phyloP scores from a whole-genome alignment of 2,113 vertebrate species.

The Halichoerus grypus region DNA sequence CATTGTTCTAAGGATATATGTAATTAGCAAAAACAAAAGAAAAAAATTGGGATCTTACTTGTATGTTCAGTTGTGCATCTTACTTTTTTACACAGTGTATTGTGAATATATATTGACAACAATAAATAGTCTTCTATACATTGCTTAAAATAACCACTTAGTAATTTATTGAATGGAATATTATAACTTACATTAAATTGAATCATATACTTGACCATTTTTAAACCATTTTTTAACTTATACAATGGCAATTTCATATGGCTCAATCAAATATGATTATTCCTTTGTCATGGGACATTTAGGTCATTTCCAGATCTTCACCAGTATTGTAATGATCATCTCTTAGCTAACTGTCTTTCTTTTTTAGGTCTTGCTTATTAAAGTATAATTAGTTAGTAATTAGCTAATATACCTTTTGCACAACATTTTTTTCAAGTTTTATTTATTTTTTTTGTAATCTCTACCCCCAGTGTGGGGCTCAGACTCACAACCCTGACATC shows the following conservation, averaged over 20 bases:
- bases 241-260: not conserved
- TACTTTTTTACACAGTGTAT: not conserved
- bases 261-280: not conserved
- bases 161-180: not conserved
- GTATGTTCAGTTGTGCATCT: not conserved
- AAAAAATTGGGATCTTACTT: not conserved
- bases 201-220: not conserved
- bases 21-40: not conserved
- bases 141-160: not conserved
- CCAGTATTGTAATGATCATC: not conserved
- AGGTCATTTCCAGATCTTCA: not conserved
- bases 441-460: not conserved
- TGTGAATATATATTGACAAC: not conserved
- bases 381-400: conserved; percentile 23
- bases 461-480: not conserved
- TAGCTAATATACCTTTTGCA: not conserved
- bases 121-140: conserved; percentile 5
- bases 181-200: not conserved
- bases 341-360: conserved; percentile 7
- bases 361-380: not conserved
- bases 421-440: not conserved
- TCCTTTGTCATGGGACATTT: not conserved
- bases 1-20: not conserved
- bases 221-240: not conserved
- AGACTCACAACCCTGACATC: not conserved